Evolutionary conservation across 53 echinoderm and acorn worm genomes (phyloP).

Genomic region (Stichopus horrens): DNA sequence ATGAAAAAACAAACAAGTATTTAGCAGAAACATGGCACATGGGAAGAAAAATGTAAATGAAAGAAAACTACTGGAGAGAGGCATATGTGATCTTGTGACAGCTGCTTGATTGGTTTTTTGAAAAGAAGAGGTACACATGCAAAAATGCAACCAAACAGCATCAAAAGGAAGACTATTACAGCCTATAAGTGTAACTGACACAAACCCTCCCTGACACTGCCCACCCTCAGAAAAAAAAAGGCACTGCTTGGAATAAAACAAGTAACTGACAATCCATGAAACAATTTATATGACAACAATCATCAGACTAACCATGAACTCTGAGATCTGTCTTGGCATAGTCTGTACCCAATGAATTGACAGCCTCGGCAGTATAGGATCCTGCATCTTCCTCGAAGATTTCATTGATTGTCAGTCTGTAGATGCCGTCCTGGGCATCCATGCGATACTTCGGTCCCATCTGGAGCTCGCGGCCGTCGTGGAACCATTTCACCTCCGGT

Average conservation of each 20-base stretch:
- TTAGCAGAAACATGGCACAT: too few species aligned
- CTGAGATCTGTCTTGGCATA: constrained; percentile 63
- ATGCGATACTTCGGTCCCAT: constrained; percentile 84
- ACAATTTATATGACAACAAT: not conserved
- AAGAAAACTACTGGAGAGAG: too few species aligned
- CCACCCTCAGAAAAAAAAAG: too few species aligned
- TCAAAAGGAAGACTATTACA: too few species aligned
- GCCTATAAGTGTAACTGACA: too few species aligned
- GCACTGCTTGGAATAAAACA: not conserved
- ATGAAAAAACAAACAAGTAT: too few species aligned
- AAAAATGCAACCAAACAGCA: too few species aligned
- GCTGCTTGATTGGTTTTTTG: too few species aligned
- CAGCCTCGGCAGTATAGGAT: constrained; percentile 77
- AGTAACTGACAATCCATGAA: not conserved
- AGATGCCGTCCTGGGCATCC: constrained; percentile 65
- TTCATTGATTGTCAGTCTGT: constrained; percentile 81
- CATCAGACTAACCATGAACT: constrained; percentile 65
- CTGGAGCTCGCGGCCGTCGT: constrained; percentile 78
- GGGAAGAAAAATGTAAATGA: too few species aligned
- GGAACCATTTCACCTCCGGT: constrained; percentile 91
- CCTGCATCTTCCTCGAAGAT: constrained; percentile 92
- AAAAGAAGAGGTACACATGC: too few species aligned
- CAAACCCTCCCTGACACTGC: too few species aligned
- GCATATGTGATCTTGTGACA: too few species aligned
- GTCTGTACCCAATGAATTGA: constrained; percentile 78